Base-by-base conservation (phyloP, 1,140 invertebrate genomes). In the Hetaerina americana region DNA sequence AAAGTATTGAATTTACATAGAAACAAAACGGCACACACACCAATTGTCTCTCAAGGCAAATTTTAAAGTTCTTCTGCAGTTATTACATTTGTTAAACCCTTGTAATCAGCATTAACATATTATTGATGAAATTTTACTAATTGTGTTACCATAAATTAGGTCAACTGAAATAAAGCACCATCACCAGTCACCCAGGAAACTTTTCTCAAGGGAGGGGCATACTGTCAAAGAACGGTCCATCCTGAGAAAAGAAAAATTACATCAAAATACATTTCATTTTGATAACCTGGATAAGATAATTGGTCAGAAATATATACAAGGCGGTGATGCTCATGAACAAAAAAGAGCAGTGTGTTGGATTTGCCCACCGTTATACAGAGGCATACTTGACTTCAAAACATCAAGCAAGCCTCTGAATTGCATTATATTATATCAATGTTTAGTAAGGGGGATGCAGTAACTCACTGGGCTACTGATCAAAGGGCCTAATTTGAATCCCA, bases 191-290 rank as follows among this genome's bases (percentile, higher is more conserved):
- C 40, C 84, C 66, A 86, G 76, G 72, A 83, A 84, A 74, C 84
- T 84, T 31, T 85, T 84, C 77, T 87, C 85, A 68, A 87, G 77
- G 15, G 80, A 80, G 22, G 81, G 80, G 73, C 80, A 87, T 0
- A 82, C 75, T 68, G 80, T 79, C 69, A 87, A 76, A 68, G 83
- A 75, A 68, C 83, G 79, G 69, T 77, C 79, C 74, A 85, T 78
- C 73, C 85, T 85, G 75, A 57, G 80, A 82, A 74, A 76, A 75
- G 40, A 73, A 75, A 75, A 72, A 57, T 57, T 18, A n/a, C 18
- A 1, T 68, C 2, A 10, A 69, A n/a, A 68, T 22, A 24, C 18
- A 27, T 69, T 5, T n/a, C 3, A 26, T 5, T 5, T n/a, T 5
- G 10, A 18, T 10, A 25, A 71, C 18, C 40, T 5, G 29, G 5